Evolutionary conservation across 1,140 invertebrate genomes (phyloP).

Genomic region (Mya arenaria): DNA sequence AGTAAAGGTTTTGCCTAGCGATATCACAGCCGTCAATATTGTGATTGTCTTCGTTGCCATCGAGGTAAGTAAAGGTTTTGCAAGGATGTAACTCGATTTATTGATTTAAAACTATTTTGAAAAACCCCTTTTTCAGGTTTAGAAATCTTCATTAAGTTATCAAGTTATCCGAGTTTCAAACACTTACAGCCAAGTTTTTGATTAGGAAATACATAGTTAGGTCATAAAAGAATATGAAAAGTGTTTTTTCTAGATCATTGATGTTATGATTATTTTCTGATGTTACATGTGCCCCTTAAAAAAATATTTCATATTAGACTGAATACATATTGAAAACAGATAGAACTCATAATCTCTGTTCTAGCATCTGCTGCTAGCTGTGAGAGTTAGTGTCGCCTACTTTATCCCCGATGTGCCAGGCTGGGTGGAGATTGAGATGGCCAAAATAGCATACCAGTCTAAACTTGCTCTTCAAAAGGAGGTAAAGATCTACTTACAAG

Average conservation of each 20-base stretch:
- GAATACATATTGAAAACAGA: too few relatives aligned
- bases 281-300: too few relatives aligned
- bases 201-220: too few relatives aligned
- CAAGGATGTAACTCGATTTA: too few relatives aligned
- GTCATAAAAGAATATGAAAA: too few relatives aligned
- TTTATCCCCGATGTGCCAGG: constrained; percentile 95
- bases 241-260: too few relatives aligned
- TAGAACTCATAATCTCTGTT: too few relatives aligned
- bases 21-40: constrained; percentile 72
- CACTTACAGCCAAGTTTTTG: too few relatives aligned
- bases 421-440: constrained; percentile 87
- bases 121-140: background rate
- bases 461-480: constrained; percentile 74
- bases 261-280: too few relatives aligned
- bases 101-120: background rate
- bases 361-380: constrained; percentile 92
- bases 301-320: too few relatives aligned
- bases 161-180: too few relatives aligned
- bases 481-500: constrained; percentile 55
- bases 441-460: constrained; percentile 81
- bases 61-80: constrained; percentile 81
- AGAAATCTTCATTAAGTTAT: too few relatives aligned
- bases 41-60: constrained; percentile 87
- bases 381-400: constrained; percentile 90
- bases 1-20: constrained; percentile 32